Conservation (phyloP, 2,888 invertebrate species). For the Syritta pipiens region DNA sequence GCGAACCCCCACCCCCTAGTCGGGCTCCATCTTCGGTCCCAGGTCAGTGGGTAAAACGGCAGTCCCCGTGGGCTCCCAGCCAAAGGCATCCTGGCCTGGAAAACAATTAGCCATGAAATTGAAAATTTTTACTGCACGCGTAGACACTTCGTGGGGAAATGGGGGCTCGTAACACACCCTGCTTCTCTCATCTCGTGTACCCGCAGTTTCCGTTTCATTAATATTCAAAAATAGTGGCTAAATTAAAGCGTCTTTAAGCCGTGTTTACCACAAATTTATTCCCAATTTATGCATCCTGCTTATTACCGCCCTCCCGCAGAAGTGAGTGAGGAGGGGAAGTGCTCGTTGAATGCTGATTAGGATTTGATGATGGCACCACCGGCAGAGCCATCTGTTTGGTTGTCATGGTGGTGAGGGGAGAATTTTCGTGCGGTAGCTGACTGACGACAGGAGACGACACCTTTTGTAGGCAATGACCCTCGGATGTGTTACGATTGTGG, state of each 20-base stretch:
- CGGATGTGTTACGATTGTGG: slow-evolving; percentile 54
- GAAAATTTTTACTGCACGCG: slow-evolving; percentile 59
- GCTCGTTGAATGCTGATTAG: slow-evolving; percentile 66
- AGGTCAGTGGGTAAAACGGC: slow-evolving; percentile 23
- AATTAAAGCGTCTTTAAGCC: slow-evolving; percentile 69
- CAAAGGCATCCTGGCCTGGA: slow-evolving; percentile 49
- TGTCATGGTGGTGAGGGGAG: neutral
- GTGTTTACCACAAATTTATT: slow-evolving; percentile 68
- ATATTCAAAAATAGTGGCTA: slow-evolving; percentile 68
- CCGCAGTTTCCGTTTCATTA: slow-evolving; percentile 67
- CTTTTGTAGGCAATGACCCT: slow-evolving; percentile 51
- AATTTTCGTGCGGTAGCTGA: neutral
- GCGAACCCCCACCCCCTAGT: neutral
- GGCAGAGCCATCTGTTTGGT: slow-evolving; percentile 13
- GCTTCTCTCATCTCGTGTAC: no score
- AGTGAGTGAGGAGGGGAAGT: slow-evolving; percentile 17
- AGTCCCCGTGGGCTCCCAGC: slow-evolving; percentile 24
- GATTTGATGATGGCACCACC: slow-evolving; percentile 64
- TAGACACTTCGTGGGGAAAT: slow-evolving; percentile 46
- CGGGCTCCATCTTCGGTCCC: no score
- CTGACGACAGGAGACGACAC: no score
- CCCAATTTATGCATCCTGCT: slow-evolving; percentile 69
- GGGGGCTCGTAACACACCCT: neutral
- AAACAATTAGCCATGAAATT: slow-evolving; percentile 70
- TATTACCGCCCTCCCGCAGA: slow-evolving; percentile 44